These are phyloP conservation scores for Ptiloglossa arizonensis DNA, from an alignment of 1,140 invertebrate species.

Conservation along the genomic window DNA sequence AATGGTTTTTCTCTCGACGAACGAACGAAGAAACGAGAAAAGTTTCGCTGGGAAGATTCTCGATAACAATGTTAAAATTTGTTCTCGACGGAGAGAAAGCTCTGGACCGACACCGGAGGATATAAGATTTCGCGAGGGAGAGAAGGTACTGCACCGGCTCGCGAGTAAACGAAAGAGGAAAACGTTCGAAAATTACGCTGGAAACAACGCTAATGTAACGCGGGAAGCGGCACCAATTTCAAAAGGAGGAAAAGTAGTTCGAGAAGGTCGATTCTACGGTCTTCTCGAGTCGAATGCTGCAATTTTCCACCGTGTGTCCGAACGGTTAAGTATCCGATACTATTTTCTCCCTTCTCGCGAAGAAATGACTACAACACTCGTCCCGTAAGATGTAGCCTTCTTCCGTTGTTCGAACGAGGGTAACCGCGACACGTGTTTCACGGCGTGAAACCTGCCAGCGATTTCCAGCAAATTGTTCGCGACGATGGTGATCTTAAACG, in stretches of 20 bases:
- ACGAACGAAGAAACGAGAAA: slow-evolving; percentile 10
- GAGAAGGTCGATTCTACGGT: too few species aligned
- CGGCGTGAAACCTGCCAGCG: background rate
- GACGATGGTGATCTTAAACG: slow-evolving; percentile 3
- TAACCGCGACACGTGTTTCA: slow-evolving; percentile 6
- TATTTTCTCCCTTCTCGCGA: background rate
- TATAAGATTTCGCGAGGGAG: background rate
- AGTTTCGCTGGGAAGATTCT: background rate
- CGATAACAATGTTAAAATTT: slow-evolving; percentile 12
- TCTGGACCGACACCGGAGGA: background rate
- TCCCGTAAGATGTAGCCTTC: background rate
- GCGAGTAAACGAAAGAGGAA: too few species aligned
- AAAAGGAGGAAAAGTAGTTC: too few species aligned
- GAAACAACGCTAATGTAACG: too few species aligned
- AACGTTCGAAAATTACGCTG: too few species aligned
- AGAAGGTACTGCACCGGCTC: too few species aligned
- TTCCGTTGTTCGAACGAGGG: background rate
- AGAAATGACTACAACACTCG: background rate
- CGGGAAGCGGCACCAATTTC: too few species aligned
- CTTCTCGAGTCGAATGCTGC: background rate
- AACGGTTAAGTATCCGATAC: too few species aligned
- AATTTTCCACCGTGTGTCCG: background rate
- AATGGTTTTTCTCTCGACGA: background rate
- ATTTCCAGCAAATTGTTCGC: background rate
- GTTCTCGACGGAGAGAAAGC: background rate